Conservation (phyloP, 2,888 invertebrate species). For the Isoperla grammatica region DNA sequence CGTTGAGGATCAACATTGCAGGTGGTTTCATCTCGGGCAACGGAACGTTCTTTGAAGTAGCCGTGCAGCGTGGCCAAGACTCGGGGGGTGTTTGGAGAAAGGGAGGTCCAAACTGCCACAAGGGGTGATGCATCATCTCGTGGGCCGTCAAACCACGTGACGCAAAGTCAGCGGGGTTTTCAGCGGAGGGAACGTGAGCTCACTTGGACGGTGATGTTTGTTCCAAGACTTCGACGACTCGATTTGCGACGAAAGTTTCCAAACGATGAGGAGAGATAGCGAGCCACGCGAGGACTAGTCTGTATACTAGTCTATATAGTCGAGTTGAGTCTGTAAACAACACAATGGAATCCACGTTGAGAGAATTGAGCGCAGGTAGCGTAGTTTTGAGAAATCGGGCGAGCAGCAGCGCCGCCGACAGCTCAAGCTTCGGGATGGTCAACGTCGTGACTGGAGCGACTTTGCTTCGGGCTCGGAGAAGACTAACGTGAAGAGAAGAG, state of each 20-base stretch:
- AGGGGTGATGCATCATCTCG: slow-evolving; percentile 25
- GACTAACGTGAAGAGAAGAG: not conserved
- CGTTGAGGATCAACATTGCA: no score
- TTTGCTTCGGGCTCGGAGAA: slow-evolving; percentile 27
- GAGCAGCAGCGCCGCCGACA: slow-evolving; percentile 25
- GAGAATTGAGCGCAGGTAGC: slow-evolving; percentile 10
- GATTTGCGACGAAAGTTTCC: slow-evolving; percentile 34
- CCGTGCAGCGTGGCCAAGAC: no score
- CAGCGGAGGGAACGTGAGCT: slow-evolving; percentile 33
- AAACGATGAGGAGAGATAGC: slow-evolving; percentile 27
- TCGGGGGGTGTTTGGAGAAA: no score
- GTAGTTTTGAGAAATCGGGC: slow-evolving; percentile 11
- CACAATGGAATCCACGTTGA: slow-evolving; percentile 26
- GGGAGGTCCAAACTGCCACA: slow-evolving; percentile 33
- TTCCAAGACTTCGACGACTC: slow-evolving; percentile 35
- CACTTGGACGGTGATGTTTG: slow-evolving; percentile 32
- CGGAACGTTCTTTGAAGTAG: no score
- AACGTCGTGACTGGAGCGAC: slow-evolving; percentile 27
- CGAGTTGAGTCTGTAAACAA: slow-evolving; percentile 24
- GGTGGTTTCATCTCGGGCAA: no score
- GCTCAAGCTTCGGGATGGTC: slow-evolving; percentile 26
- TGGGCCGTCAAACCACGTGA: slow-evolving; percentile 34
- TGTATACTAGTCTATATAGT: no score
- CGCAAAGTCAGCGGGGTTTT: slow-evolving; percentile 37
- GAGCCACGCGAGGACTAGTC: slow-evolving; percentile 33